Evolutionary conservation across 2,113 vertebrate genomes (phyloP), one percentile per base, ranked within the genome.

Genomic region (Kryptolebias marmoratus): DNA sequence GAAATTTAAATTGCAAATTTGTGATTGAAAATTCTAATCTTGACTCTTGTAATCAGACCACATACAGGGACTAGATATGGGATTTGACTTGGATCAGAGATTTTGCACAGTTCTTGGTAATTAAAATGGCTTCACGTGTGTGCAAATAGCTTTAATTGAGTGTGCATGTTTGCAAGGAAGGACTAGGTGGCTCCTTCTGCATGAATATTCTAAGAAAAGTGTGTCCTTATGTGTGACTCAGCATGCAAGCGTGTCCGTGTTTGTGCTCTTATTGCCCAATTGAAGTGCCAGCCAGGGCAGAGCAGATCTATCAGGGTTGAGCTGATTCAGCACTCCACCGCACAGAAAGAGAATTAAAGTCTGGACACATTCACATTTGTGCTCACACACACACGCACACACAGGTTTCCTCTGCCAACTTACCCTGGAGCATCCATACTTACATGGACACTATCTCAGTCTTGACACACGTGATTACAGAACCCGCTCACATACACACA

Each of bases 301-400:
- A 83, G 88, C 57, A 52, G 71, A 79, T 85, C 73, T 82, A 79
- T 83, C 82, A 53, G 73, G 73, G 56, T 59, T 82, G 55, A 11
- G 85, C 88, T 87, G 87, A 92, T 59, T 87, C 85, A 87, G 88
- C 89, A 83, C 27, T 79, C 5, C 12, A 55, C 45, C 18, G 63
- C 60, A 74, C 62, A 77, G 47, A 71, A 54, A 75, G 64, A 71
- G 72, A 87, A 81, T 86, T 86, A 87, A 72, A 59, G 69, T 49
- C 68, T 64, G 70, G 82, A 88, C 79, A 80, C 70, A 66, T 62
- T 57, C 77, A 69, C 74, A 73, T 14, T 12, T 74, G 55, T 28
- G 68, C 71, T 31, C 39, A 48, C 42, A 56, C 69, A 54, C 74
- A 22, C 77, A 56, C 55, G 47, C 67, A 64, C 67, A 32, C 56